Evolutionary conservation across 2,797 vertebrate species (phyloP), one percentile per base, ranked within the genome.

Genomic region (Pangasius mekongensis): DNA sequence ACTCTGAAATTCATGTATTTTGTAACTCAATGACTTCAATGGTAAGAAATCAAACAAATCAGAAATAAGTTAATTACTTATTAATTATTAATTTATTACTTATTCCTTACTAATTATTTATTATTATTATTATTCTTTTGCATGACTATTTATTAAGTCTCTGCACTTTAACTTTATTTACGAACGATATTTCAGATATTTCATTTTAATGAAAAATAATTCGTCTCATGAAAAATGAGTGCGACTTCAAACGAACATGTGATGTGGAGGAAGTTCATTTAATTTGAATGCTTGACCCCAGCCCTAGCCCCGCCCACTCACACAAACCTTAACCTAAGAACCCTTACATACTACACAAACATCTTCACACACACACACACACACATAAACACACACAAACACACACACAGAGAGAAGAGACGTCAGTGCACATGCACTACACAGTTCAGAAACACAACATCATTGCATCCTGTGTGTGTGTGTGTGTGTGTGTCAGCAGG

Each of bases 401-500:
- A 56, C 14, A 56, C 11, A 14, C 54, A 56, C 54, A 56, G 3
- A 43, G 39, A 5, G 39, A 43, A 43, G 39, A 43, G 39, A 6
- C 39, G 5, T 43, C 39, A 43, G 39, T 43, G 39, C 39, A 43
- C 39, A 43, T 43, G 39, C 39, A 43, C 5, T 43, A 43, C 39
- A 43, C 39, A 43, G 39, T 43, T 43, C 5, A 43, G 5, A 43
- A 43, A 43, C 39, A 5, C 39, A 43, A 43, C 39, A 43, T 43
- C 5, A 43, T 5, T 43, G 39, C 39, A 43, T 43, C 39, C 39
- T 43, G 69, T 11, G 69, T 24, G 69, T 73, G 69, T 73, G 36
- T 24, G 49, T 52, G 86, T 60, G 54, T 62, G 36, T 87, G 64
- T 62, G 0, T 47, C 14, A 27, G 8, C 86, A 95, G 95, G 90